Conservation (phyloP, 1,140 invertebrate genomes). For the Cyphomyrmex costatus region DNA sequence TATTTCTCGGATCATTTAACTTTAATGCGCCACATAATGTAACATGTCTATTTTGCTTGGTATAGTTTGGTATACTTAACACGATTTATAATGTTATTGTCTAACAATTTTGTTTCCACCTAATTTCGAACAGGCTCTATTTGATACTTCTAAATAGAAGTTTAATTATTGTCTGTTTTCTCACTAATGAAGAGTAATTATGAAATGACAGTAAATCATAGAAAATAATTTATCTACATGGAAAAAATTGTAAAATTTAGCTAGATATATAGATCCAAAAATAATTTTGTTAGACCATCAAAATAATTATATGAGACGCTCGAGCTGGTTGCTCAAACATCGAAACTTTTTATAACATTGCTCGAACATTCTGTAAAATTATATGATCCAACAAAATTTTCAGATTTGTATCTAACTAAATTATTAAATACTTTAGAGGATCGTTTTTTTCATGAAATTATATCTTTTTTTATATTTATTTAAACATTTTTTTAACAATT, state of each 20-base stretch:
- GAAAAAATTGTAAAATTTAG: too few relatives aligned
- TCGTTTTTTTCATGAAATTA: background rate
- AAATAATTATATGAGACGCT: too few relatives aligned
- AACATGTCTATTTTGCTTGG: background rate
- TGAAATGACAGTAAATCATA: background rate
- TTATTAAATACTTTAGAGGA: too few relatives aligned
- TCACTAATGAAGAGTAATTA: background rate
- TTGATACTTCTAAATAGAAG: background rate
- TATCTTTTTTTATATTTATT: background rate
- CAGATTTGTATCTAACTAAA: too few relatives aligned
- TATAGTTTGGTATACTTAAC: background rate
- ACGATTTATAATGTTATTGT: background rate
- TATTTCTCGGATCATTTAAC: slow-evolving; percentile 2
- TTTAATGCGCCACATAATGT: slow-evolving; percentile 5
- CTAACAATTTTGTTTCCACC: background rate
- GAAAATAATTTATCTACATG: background rate
- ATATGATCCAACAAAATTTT: too few relatives aligned
- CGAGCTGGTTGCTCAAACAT: too few relatives aligned
- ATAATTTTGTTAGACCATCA: too few relatives aligned
- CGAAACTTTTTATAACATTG: too few relatives aligned
- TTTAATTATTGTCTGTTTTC: background rate
- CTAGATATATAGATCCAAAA: too few relatives aligned
- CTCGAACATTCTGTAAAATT: too few relatives aligned
- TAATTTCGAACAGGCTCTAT: background rate
- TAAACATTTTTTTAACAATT: background rate